Conservation (phyloP, 2,797 vertebrate genomes). For the Epinephelus coioides region DNA sequence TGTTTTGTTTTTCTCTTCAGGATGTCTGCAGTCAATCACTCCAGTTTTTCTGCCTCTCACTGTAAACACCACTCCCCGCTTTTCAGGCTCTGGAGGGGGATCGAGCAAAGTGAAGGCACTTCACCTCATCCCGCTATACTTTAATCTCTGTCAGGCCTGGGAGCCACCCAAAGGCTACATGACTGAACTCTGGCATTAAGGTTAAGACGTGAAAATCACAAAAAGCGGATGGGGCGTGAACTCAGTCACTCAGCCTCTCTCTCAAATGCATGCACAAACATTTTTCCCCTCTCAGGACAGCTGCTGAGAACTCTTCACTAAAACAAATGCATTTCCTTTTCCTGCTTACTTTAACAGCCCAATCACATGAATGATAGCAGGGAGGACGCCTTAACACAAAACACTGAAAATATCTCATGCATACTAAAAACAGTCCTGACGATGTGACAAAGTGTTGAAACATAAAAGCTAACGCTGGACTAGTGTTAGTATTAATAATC, state of each 20-base stretch:
- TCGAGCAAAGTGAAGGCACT: slow-evolving; percentile 20
- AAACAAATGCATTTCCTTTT: slow-evolving; percentile 59
- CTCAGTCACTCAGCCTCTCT: slow-evolving; percentile 17
- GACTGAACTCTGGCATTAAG: slow-evolving; percentile 52
- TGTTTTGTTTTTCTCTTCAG: background rate
- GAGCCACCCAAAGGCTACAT: slow-evolving; percentile 41
- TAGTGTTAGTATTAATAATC: slow-evolving; percentile 2
- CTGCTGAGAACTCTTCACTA: slow-evolving; percentile 44
- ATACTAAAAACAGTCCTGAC: background rate
- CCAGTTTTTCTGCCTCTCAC: slow-evolving; percentile 2
- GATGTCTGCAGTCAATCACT: slow-evolving; percentile 18
- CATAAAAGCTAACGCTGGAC: background rate
- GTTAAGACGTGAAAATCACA: slow-evolving; percentile 50
- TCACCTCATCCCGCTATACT: slow-evolving; percentile 32
- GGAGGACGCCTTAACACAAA: background rate
- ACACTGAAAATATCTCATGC: background rate
- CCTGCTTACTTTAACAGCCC: slow-evolving; percentile 42
- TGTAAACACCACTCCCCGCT: slow-evolving; percentile 6
- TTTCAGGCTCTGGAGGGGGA: slow-evolving; percentile 23
- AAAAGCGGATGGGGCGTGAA: slow-evolving; percentile 1
- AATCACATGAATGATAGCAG: slow-evolving; percentile 22
- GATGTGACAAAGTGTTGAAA: slow-evolving; percentile 15
- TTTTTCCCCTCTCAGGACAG: slow-evolving; percentile 39
- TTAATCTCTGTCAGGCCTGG: slow-evolving; percentile 40
- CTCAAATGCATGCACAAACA: slow-evolving; percentile 34